These are phyloP conservation scores for Noturus placidus DNA, from an alignment of 2,113 vertebrate genomes.

Conservation along the genomic window DNA sequence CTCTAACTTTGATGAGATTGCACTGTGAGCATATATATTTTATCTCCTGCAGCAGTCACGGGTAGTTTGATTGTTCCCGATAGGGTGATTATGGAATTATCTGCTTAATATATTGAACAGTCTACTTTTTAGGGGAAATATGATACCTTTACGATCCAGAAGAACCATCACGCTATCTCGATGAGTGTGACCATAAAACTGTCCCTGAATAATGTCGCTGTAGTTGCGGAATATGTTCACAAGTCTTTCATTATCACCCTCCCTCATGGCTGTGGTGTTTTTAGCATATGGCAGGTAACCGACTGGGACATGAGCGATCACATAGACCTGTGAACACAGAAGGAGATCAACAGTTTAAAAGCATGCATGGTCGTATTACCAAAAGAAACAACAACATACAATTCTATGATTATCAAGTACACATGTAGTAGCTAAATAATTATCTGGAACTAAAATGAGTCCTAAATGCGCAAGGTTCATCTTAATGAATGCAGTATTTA, in stretches of 20 bases:
- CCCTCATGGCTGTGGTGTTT: conserved; percentile 75
- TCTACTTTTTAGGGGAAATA: neutral
- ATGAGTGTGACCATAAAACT: conserved; percentile 96
- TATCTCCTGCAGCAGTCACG: neutral
- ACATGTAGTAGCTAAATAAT: neutral
- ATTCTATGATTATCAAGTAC: neutral
- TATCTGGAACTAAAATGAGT: neutral
- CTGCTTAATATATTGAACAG: neutral
- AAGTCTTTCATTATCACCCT: conserved; percentile 81
- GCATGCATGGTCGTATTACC: neutral
- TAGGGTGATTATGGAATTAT: neutral
- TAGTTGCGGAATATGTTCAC: conserved; percentile 83
- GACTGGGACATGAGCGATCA: conserved; percentile 89
- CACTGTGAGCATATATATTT: neutral
- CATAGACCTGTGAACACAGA: conserved; percentile 77
- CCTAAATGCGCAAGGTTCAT: neutral
- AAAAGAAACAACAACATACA: neutral
- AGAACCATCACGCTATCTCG: conserved; percentile 92
- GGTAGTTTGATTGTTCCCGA: neutral
- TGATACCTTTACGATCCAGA: conserved; percentile 79
- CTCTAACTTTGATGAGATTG: neutral
- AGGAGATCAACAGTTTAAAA: conserved; percentile 36
- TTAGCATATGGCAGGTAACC: conserved; percentile 81
- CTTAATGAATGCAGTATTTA: neutral
- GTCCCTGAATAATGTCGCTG: conserved; percentile 81